Evolutionary conservation across 2,797 vertebrate genomes (phyloP).

Genomic region (Tapirus indicus): DNA sequence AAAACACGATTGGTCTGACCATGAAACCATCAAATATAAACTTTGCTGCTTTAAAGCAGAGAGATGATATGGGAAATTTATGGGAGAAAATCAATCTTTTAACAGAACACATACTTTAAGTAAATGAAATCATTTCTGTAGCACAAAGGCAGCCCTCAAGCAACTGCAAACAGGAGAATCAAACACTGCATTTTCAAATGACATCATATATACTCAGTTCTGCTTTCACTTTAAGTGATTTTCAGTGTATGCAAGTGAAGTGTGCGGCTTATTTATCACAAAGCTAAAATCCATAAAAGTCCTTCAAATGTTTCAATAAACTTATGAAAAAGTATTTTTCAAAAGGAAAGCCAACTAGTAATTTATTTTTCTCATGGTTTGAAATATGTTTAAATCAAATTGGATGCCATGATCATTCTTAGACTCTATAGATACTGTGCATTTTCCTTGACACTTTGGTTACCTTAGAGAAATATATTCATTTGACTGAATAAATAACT

Average conservation of each 20-base stretch:
- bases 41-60: neutral
- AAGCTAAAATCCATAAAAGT: constrained; percentile 67
- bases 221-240: constrained; percentile 61
- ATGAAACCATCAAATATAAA: neutral
- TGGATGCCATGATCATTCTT: neutral
- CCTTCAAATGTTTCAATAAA: constrained; percentile 67
- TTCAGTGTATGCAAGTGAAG: constrained; percentile 19
- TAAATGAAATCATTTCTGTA: constrained; percentile 45
- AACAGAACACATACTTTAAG: neutral
- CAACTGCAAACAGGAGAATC: constrained; percentile 24
- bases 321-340: constrained; percentile 49
- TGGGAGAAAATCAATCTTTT: constrained; percentile 25
- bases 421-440: neutral
- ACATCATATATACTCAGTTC: neutral
- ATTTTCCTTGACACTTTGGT: constrained; percentile 46
- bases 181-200: constrained; percentile 60
- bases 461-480: constrained; percentile 51
- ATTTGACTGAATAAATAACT: constrained; percentile 46
- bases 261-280: constrained; percentile 63
- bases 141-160: neutral
- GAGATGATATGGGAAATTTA: neutral
- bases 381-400: constrained; percentile 59
- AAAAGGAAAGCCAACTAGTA: constrained; percentile 25
- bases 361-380: constrained; percentile 52
- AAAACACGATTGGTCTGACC: neutral